Evolutionary conservation across 2,888 invertebrate species (phyloP).

Genomic region (Peribatodes rhomboidaria): DNA sequence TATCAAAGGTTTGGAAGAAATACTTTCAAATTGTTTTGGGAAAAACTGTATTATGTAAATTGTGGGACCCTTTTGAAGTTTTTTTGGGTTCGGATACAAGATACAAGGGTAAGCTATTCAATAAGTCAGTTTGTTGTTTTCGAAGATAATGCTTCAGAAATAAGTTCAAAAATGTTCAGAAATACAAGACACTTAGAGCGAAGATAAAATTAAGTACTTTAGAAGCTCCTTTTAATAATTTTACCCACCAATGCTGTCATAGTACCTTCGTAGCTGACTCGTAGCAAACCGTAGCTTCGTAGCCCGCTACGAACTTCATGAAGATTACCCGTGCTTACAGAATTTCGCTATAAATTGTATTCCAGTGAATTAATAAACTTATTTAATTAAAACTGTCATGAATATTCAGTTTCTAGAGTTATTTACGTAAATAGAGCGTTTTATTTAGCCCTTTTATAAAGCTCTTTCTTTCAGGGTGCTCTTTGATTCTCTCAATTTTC

Average conservation of each 20-base stretch:
- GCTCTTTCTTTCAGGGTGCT: neutral
- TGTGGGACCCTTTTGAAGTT: constrained; percentile 3
- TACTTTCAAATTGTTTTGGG: neutral
- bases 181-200: neutral
- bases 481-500: constrained; percentile 37
- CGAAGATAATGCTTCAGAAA: too few relatives aligned
- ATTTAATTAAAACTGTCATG: constrained; percentile 17
- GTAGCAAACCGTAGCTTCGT: constrained; percentile 14
- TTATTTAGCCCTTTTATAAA: constrained; percentile 3
- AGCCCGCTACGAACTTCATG: constrained; percentile 10
- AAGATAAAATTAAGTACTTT: too few relatives aligned
- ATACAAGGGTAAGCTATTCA: constrained; percentile 2
- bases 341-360: constrained; percentile 16
- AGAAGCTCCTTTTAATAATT: too few relatives aligned
- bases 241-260: neutral
- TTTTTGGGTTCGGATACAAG: neutral
- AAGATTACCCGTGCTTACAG: constrained; percentile 24
- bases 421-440: constrained; percentile 3
- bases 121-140: neutral
- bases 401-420: constrained; percentile 9
- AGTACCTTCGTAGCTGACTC: neutral
- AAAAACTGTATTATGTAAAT: constrained; percentile 1
- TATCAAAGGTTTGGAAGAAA: too few relatives aligned
- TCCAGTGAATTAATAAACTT: constrained; percentile 21
- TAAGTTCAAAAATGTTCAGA: neutral